These are phyloP conservation scores for Branchipolynoe longqiensis DNA, from an alignment of 2,888 invertebrate genomes.

Conservation along the genomic window DNA sequence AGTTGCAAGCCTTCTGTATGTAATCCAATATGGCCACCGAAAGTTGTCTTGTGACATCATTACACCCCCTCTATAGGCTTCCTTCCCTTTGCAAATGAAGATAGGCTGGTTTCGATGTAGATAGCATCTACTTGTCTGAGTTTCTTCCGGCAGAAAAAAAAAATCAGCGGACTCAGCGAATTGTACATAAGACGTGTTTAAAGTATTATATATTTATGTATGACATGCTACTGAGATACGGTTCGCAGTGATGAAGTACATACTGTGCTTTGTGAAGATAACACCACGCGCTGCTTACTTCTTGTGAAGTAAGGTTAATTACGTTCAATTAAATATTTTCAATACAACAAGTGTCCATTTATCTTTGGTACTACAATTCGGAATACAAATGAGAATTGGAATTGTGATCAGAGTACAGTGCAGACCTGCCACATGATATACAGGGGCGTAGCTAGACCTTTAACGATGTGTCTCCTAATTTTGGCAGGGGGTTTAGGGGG, in stretches of 20 bases:
- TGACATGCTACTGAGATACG: neutral
- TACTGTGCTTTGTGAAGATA: neutral
- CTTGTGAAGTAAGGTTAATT: neutral
- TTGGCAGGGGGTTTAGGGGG: too few relatives aligned
- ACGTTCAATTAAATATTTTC: slow-evolving; percentile 45
- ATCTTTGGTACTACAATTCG: too few relatives aligned
- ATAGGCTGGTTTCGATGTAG: slow-evolving; percentile 27
- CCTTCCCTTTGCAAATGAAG: slow-evolving; percentile 3
- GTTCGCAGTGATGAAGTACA: too few relatives aligned
- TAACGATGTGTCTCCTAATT: too few relatives aligned
- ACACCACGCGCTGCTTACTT: neutral
- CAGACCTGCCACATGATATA: too few relatives aligned
- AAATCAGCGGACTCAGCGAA: neutral
- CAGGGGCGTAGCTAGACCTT: too few relatives aligned
- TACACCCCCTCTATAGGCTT: too few relatives aligned
- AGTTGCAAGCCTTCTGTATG: neutral
- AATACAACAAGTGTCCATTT: neutral
- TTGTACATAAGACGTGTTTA: neutral
- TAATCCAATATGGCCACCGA: too few relatives aligned
- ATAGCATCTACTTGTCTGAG: neutral
- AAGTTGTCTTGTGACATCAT: too few relatives aligned
- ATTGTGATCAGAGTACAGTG: too few relatives aligned
- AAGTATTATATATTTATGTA: slow-evolving; percentile 16
- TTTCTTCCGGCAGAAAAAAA: neutral
- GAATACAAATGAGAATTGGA: too few relatives aligned